These are phyloP conservation scores for Naja naja DNA, from an alignment of 2,113 vertebrate species.

Conservation along the genomic window DNA sequence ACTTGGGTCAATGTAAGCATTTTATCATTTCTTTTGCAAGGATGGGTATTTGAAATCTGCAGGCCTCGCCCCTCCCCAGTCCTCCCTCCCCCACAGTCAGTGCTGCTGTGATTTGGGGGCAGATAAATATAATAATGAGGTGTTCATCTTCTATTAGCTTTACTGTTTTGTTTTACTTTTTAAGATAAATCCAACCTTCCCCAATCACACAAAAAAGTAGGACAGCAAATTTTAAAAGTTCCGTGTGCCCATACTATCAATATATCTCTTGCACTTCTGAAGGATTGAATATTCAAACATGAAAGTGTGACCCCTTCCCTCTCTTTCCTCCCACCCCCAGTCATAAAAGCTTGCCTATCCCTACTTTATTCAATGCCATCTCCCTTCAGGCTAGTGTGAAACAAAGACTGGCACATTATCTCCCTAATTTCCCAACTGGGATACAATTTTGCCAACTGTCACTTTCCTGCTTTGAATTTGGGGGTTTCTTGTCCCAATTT, in stretches of 20 bases:
- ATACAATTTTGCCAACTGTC: not conserved
- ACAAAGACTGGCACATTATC: not conserved
- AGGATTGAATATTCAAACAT: not conserved
- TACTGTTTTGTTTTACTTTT: not conserved
- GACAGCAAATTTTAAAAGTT: not conserved
- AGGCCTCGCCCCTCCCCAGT: not conserved
- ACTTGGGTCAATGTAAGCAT: not conserved
- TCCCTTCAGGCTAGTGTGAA: not conserved
- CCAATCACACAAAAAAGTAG: not conserved
- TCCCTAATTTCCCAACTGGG: not conserved
- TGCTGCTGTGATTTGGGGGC: not conserved
- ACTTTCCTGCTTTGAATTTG: not conserved
- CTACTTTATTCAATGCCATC: not conserved
- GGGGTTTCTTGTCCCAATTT: not conserved
- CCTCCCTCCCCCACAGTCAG: too few relatives aligned
- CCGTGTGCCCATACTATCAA: not conserved
- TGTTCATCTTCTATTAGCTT: not conserved
- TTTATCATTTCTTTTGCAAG: not conserved
- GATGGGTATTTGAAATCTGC: not conserved
- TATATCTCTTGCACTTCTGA: not conserved
- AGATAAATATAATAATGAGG: not conserved
- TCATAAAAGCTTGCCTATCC: not conserved
- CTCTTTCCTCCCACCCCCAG: too few relatives aligned
- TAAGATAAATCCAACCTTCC: not conserved
- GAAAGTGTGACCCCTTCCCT: not conserved